Evolutionary conservation across 2,888 invertebrate species (phyloP).

Genomic region (Diarsia dahlii): DNA sequence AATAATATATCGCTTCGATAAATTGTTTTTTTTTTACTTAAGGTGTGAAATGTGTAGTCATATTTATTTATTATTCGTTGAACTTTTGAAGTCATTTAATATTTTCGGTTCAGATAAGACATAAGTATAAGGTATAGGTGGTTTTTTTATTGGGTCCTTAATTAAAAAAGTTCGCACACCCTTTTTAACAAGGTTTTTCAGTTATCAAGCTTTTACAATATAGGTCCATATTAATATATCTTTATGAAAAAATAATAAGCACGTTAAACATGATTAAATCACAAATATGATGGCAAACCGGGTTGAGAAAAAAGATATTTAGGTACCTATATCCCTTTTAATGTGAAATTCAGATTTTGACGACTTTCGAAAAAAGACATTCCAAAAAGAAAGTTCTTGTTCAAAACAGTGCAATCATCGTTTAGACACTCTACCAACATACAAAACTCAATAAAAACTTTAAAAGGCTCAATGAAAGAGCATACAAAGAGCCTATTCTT

Average conservation of each 20-base stretch:
- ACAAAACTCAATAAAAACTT: not conserved
- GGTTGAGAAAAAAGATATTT: not conserved
- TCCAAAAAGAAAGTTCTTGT: not conserved
- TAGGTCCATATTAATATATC: no score
- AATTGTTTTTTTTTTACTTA: slow-evolving; percentile 42
- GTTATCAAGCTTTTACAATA: slow-evolving; percentile 19
- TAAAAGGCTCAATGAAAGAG: not conserved
- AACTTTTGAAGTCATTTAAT: slow-evolving; percentile 47
- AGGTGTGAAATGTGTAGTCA: slow-evolving; percentile 52
- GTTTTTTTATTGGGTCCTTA: slow-evolving; percentile 35
- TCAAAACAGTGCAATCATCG: not conserved
- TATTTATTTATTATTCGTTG: slow-evolving; percentile 58
- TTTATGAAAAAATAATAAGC: not conserved
- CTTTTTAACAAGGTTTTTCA: slow-evolving; percentile 17
- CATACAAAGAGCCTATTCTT: not conserved
- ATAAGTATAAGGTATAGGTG: not conserved
- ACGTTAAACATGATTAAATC: not conserved
- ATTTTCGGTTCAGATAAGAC: slow-evolving; percentile 32
- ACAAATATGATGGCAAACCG: not conserved
- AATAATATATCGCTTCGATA: slow-evolving; percentile 46
- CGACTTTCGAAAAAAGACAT: not conserved
- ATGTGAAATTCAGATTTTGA: not conserved
- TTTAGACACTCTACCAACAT: not conserved
- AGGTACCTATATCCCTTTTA: not conserved
- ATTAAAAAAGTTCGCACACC: slow-evolving; percentile 30